Evolutionary conservation across 1,140 invertebrate species (phyloP).

Genomic region (Meloidogyne hapla): DNA sequence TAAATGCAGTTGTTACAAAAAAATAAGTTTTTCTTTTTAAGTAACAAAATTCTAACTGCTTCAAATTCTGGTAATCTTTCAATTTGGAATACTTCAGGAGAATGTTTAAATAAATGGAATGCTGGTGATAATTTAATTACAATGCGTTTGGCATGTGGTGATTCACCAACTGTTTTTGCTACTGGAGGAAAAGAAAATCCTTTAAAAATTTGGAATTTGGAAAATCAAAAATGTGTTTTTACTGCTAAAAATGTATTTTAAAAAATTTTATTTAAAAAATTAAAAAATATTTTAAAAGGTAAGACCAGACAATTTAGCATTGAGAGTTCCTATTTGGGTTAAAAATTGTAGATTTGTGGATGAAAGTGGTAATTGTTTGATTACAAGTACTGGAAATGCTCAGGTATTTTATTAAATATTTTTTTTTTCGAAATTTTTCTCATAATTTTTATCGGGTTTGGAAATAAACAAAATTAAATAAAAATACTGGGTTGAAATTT

Average conservation of each 20-base stretch:
- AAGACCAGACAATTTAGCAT: slow-evolving; percentile 26
- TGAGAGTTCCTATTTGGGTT: slow-evolving; percentile 41
- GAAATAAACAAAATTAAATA: too few relatives aligned
- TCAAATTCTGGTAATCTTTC: slow-evolving; percentile 32
- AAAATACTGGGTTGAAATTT: too few relatives aligned
- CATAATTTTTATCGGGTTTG: too few relatives aligned
- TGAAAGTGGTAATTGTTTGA: slow-evolving; percentile 29
- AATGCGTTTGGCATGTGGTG: slow-evolving; percentile 20
- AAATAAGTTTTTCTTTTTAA: slow-evolving; percentile 16
- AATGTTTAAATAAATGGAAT: slow-evolving; percentile 17
- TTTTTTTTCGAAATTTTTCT: too few relatives aligned
- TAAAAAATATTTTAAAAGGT: slow-evolving; percentile 35
- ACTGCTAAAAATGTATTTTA: slow-evolving; percentile 42
- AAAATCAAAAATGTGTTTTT: slow-evolving; percentile 25
- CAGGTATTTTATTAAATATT: slow-evolving; percentile 18
- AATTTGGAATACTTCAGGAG: slow-evolving; percentile 27
- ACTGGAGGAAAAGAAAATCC: slow-evolving; percentile 47
- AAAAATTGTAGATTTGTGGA: slow-evolving; percentile 35
- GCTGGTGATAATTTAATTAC: slow-evolving; percentile 36
- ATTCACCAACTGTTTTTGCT: slow-evolving; percentile 28
- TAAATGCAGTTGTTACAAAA: too few relatives aligned
- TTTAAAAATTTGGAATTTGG: slow-evolving; percentile 47
- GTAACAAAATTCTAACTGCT: slow-evolving; percentile 40
- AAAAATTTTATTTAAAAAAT: background rate
- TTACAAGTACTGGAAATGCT: slow-evolving; percentile 44